These are phyloP conservation scores for Lethenteron camtschaticum DNA, from an alignment of 2,113 vertebrate species.

Conservation along the genomic window DNA sequence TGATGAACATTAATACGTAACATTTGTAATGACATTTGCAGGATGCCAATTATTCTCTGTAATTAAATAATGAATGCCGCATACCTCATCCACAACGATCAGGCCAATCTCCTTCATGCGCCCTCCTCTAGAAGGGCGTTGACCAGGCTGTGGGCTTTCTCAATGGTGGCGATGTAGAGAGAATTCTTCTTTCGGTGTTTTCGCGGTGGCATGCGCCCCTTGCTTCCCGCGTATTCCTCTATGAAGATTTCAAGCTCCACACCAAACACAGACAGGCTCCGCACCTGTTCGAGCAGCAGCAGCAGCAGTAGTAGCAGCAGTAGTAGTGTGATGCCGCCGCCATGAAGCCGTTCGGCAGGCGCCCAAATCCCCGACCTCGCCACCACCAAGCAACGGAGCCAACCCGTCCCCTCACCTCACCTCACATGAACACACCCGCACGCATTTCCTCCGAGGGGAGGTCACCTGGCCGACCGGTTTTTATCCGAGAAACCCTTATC, in stretches of 20 bases:
- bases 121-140: slow-evolving; percentile 61
- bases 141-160: slow-evolving; percentile 66
- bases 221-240: slow-evolving; percentile 89
- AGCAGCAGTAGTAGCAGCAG: too few species aligned
- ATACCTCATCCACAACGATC: slow-evolving; percentile 78
- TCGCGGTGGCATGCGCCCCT: slow-evolving; percentile 65
- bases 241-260: slow-evolving; percentile 74
- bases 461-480: too few species aligned
- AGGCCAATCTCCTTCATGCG: slow-evolving; percentile 43
- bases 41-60: too few species aligned
- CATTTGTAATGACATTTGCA: background rate
- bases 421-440: too few species aligned
- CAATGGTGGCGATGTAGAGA: slow-evolving; percentile 68
- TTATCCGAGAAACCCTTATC: too few species aligned
- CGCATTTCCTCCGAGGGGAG: too few species aligned
- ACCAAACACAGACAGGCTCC: slow-evolving; percentile 49
- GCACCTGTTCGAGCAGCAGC: slow-evolving; percentile 30
- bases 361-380: too few species aligned
- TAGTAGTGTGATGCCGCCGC: too few species aligned
- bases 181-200: slow-evolving; percentile 19
- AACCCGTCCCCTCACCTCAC: too few species aligned
- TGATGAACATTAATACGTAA: background rate
- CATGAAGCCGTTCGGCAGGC: too few species aligned
- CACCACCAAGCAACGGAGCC: too few species aligned
- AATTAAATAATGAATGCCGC: slow-evolving; percentile 5